Evolutionary conservation across 2,113 vertebrate genomes (phyloP).

Genomic region (Entelurus aequoreus): DNA sequence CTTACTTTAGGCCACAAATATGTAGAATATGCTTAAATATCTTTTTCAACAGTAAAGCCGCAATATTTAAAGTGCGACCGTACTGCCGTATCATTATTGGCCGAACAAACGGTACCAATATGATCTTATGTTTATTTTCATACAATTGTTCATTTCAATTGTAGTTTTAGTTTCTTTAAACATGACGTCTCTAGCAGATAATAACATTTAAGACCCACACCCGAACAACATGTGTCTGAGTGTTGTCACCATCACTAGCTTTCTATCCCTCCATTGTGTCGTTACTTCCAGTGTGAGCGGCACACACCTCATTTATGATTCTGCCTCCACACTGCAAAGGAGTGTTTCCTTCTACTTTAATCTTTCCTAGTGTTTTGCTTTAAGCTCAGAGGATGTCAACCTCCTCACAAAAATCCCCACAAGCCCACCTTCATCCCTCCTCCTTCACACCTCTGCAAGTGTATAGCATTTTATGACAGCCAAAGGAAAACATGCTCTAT

Average conservation of each 20-base stretch:
- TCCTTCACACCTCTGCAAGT: background rate
- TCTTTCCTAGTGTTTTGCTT: slow-evolving; percentile 6
- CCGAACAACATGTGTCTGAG: background rate
- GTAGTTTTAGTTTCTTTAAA: slow-evolving; percentile 4
- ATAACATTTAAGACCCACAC: background rate
- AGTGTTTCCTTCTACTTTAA: slow-evolving; percentile 11
- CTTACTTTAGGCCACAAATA: too few relatives aligned
- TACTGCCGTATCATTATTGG: too few relatives aligned
- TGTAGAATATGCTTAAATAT: too few relatives aligned
- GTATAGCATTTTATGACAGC: background rate
- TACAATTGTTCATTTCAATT: background rate
- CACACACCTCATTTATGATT: slow-evolving; percentile 9
- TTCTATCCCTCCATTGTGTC: slow-evolving; percentile 8
- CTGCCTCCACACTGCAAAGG: slow-evolving; percentile 9
- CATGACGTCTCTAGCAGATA: slow-evolving; percentile 12
- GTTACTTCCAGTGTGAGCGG: background rate
- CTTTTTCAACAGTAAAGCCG: too few relatives aligned
- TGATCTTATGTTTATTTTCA: slow-evolving; percentile 2
- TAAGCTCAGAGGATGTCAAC: slow-evolving; percentile 3
- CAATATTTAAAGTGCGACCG: too few relatives aligned
- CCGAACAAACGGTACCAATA: too few relatives aligned
- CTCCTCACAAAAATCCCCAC: background rate
- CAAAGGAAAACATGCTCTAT: background rate
- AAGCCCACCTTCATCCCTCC: background rate
- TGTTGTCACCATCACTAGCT: slow-evolving; percentile 5